Evolutionary conservation across 2,888 invertebrate genomes (phyloP), one percentile per base, ranked within the genome.

Genomic region (Euplexia lucipara): DNA sequence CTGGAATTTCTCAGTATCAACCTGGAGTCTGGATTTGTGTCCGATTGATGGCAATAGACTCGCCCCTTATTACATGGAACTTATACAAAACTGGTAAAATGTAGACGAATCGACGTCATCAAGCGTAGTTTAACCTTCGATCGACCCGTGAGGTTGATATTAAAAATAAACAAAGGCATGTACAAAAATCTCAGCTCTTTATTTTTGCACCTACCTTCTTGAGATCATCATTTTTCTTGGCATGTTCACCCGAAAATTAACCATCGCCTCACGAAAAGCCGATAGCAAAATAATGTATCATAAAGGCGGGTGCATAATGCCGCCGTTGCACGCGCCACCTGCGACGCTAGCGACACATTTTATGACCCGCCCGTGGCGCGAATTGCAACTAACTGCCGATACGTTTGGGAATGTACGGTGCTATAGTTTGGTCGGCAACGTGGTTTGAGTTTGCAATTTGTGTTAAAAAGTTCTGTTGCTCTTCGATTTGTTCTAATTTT

Each of bases 341-440:
- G 90, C 88, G 88, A 86, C 88, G 76, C 87, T 83, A 84, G 88
- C 89, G 88, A 79, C 79, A 81, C 88, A 86, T 85, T 93, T 92
- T 92, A 93, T 87, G 91, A 87, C 83, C 87, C 81, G 79, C 83
- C 88, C 91, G 92, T 91, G 92, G 89, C 85, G 86, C 84, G 92
- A 92, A 92, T 92, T 84, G 90, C 87, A 92, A 92, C 91, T 90
- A 91, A 91, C 90, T 85, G 83, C 85, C 85, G 69, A 81, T 86
- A 81, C 73, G 41, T 71, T 78, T 48, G 65, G 48, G 51, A 74
- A 86, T 81, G 86, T 68, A 90, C 82, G 83, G 66, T 42, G n/a
- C 2, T 0, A 9, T 9, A 69, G 51, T 70, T 47, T 56, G 58
- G 39, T 18, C 54, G 60, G 57, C 4, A 48, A 45, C 66, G 57